Percentiles rank a stretch among this genome's conserved stretches.
These are phyloP conservation scores for Dugesia japonica DNA, from an alignment of 2,888 invertebrate species.

Conservation along the genomic window DNA sequence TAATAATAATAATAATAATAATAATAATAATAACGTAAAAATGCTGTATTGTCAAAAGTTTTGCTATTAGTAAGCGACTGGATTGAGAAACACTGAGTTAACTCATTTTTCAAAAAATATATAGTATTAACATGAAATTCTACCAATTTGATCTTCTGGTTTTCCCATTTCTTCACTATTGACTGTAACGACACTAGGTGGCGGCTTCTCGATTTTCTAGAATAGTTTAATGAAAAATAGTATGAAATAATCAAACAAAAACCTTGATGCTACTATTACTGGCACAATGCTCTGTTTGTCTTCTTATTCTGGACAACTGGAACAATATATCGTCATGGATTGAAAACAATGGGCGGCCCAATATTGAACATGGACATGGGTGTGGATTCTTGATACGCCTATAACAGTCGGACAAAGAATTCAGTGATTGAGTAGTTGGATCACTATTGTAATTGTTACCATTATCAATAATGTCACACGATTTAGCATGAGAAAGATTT, in stretches of 20 bases:
- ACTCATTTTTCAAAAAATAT: too few species aligned
- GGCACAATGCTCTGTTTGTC: not conserved
- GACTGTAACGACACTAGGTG: not conserved
- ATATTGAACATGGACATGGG: not conserved
- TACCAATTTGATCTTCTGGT: not conserved
- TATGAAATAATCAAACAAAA: not conserved
- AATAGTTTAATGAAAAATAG: not conserved
- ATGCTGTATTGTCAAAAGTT: too few species aligned
- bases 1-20: too few species aligned
- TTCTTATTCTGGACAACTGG: not conserved
- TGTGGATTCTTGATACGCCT: not conserved
- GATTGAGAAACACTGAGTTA: too few species aligned
- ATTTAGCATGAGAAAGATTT: not conserved
- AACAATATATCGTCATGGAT: not conserved
- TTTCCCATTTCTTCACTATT: not conserved
- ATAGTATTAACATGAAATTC: too few species aligned
- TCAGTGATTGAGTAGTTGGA: not conserved
- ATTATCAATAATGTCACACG: constrained; percentile 10
- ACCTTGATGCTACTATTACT: not conserved
- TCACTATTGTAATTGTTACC: not conserved
- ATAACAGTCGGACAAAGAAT: not conserved
- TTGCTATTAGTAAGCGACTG: too few species aligned
- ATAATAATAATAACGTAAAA: too few species aligned
- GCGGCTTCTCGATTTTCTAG: not conserved
- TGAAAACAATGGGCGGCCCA: not conserved